phyloP scores from a whole-genome alignment of 2,797 vertebrate genomes.

The Gymnodraco acuticeps region DNA sequence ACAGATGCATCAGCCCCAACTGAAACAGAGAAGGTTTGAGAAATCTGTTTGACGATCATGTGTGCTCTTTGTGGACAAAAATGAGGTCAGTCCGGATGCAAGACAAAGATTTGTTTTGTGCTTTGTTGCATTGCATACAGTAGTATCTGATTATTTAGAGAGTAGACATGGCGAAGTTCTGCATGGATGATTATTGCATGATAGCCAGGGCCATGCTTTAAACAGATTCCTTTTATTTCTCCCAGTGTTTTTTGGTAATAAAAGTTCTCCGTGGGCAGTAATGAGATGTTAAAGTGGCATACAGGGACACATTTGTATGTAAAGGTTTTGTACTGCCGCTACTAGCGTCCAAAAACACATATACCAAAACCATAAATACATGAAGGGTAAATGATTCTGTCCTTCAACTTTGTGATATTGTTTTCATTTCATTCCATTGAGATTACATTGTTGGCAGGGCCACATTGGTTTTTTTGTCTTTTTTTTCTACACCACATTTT shows the following conservation, averaged over 20 bases:
- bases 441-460: conserved; percentile 73
- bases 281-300: conserved; percentile 19
- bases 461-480: conserved; percentile 53
- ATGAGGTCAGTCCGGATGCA: conserved; percentile 29
- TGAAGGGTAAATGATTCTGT: conserved; percentile 40
- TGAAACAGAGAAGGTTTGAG: conserved; percentile 26
- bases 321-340: conserved; percentile 24
- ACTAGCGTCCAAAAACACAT: conserved; percentile 60
- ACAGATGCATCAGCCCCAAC: conserved; percentile 37
- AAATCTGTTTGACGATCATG: conserved; percentile 25
- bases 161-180: conserved; percentile 58
- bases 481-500: conserved; percentile 55
- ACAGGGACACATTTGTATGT: conserved; percentile 29
- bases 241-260: conserved; percentile 26
- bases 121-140: conserved; percentile 42
- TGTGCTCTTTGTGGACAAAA: conserved; percentile 28
- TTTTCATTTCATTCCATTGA: conserved; percentile 51
- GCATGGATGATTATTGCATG: conserved; percentile 84
- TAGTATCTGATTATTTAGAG: conserved; percentile 48
- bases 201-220: conserved; percentile 57
- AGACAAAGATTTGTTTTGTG: conserved; percentile 30
- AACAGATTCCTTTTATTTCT: conserved; percentile 24
- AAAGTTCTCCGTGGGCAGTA: not conserved
- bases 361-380: conserved; percentile 68
- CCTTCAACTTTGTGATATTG: conserved; percentile 45